Base-by-base conservation (phyloP, 2,797 vertebrate species). In the Neosilurus mollespiculum region DNA sequence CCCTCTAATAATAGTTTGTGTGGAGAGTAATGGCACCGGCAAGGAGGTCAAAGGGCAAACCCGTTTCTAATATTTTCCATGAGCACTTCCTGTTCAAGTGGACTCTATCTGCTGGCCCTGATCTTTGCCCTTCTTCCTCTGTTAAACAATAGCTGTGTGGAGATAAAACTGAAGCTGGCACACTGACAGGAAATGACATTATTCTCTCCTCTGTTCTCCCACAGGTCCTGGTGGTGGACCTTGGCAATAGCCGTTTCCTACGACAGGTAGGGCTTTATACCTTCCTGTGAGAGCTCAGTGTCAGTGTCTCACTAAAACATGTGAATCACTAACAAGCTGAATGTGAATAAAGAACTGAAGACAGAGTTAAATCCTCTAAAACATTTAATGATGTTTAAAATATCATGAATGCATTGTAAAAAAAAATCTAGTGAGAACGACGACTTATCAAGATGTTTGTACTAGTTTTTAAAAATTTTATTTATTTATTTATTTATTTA, bases 181-280 rank as follows among this genome's bases (percentile, higher is more conserved):
- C 70, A 56, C 53, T 81, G n/a, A 5, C 77, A 91, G 91, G 92
- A 93, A 92, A 91, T 93, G 20, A 93, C 89, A 90, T 91, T 89
- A 87, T 53, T 85, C 64, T 87, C 43, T 58, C 82, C 81, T 88
- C 75, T 88, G 83, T 82, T 91, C 79, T 88, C 85, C 87, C 87
- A 86, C 90, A 99, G 97, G 98, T 99, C 84, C 95, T 99, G 2
- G 96, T 99, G 43, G 97, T 99, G 2, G 97, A 99, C 93, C 97
- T 99, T 3, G 95, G 97, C 89, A 97, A 95, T 92, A 97, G 95
- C 86, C 96, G 97, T 70, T 98, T 98, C 94, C 94, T 99, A 84
- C 94, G 97, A 84, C 98, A 98, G 97, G 98, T 99, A 93, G 90
- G 90, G 76, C 12, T 24, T 81, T 24, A 18, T 54, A 54, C 59